These are phyloP conservation scores for Watsonalla binaria DNA, from an alignment of 2,888 invertebrate species.

Conservation along the genomic window DNA sequence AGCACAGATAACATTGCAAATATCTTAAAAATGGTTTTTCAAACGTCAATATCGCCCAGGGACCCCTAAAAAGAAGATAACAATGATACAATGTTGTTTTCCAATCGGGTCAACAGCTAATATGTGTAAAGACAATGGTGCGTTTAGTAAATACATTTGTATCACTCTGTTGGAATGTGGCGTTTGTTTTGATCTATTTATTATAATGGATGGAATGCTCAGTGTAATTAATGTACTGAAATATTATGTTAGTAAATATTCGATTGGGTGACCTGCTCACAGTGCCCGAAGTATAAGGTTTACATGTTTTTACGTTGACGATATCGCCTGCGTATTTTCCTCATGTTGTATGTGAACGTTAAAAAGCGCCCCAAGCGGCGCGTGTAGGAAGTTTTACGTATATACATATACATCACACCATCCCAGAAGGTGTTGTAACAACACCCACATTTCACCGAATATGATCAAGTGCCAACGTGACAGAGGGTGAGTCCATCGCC, in stretches of 20 bases:
- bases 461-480: too few relatives aligned
- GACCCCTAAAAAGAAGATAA: slow-evolving; percentile 5
- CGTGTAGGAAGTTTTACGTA: too few relatives aligned
- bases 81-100: slow-evolving; percentile 21
- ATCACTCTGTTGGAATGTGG: slow-evolving; percentile 16
- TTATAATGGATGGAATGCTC: slow-evolving; percentile 1
- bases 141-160: slow-evolving; percentile 17
- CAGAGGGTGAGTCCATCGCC: too few relatives aligned
- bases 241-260: not conserved
- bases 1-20: too few relatives aligned
- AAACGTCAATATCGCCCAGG: not conserved
- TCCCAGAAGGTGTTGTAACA: too few relatives aligned
- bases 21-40: not conserved
- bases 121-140: slow-evolving; percentile 19
- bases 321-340: not conserved
- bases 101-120: slow-evolving; percentile 16
- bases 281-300: not conserved
- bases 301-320: too few relatives aligned
- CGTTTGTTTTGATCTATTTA: slow-evolving; percentile 2
- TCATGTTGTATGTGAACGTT: too few relatives aligned
- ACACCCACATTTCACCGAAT: too few relatives aligned
- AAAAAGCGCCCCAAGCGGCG: too few relatives aligned
- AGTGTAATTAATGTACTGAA: not conserved
- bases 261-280: not conserved
- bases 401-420: too few relatives aligned